Base-by-base conservation (phyloP, 2,888 invertebrate genomes). In the Apodemia duryi region DNA sequence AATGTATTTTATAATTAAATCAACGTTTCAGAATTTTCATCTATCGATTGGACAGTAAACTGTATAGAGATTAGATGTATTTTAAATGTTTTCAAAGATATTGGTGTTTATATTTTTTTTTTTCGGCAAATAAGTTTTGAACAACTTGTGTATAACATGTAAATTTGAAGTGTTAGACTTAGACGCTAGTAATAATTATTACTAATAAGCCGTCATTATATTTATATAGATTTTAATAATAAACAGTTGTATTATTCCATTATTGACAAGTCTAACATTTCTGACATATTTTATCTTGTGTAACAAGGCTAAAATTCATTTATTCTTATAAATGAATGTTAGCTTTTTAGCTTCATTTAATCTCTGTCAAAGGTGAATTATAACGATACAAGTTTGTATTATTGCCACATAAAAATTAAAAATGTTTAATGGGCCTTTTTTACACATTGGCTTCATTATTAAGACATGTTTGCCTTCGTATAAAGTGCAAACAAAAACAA, bases 171-270 rank as follows among this genome's bases (percentile, higher is more conserved):
- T 54, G 54, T 54, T 54, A 54, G 57, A 32, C 29, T 57, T 57
- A 29, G 57, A 57, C 57, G 32, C 28, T 57, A 57, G 57, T 57
- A 57, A 57, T 57, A 32, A 57, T 29, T 29, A 57, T 57, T 57
- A 57, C 57, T 57, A 32, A 57, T 57, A 29, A 54, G 54, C 29
- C 54, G 54, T 54, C 29, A 54, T 29, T 54, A 3, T 54, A 11
- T 54, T 54, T 11, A 43, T 43, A 43, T 43, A 49, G 49, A n/a
- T n/a, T 49, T 49, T 46, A 46, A 46, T 46, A 10, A 29, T 4
- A 54, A 57, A 13, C 57, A 11, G 57, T 57, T 21, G 57, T 32
- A 57, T 32, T 57, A 32, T 57, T 57, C 32, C 32, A 32, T 32
- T 32, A 57, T 32, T 57, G 13, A 57, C 13, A 57, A 57, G 57